Evolutionary conservation across 2,113 vertebrate species (phyloP).

Genomic region (Chloropsis cyanopogon): DNA sequence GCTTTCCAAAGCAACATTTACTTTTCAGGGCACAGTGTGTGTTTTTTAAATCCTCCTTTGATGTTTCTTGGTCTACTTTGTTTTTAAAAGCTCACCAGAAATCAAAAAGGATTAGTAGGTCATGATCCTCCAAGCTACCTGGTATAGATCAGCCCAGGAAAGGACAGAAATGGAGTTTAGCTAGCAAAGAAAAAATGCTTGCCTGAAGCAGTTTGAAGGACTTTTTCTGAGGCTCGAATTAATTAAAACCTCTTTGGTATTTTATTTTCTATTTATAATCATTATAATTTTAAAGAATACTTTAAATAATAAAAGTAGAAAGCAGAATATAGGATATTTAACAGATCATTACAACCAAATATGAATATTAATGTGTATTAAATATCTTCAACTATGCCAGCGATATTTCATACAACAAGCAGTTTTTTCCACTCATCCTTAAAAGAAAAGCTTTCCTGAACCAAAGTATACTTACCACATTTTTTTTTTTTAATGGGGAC

Average conservation of each 20-base stretch:
- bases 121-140: constrained; percentile 63
- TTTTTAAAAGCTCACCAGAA: constrained; percentile 64
- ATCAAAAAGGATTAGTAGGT: constrained; percentile 63
- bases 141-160: constrained; percentile 54
- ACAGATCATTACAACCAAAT: background rate
- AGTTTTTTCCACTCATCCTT: background rate
- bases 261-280: background rate
- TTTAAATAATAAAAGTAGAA: constrained; percentile 54
- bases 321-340: constrained; percentile 16
- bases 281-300: constrained; percentile 22
- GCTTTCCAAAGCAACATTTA: constrained; percentile 52
- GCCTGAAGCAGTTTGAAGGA: constrained; percentile 11
- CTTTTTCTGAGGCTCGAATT: background rate
- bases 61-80: constrained; percentile 52
- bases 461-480: background rate
- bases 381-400: background rate
- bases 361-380: background rate
- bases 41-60: constrained; percentile 57
- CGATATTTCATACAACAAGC: background rate
- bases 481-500: background rate
- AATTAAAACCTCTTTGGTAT: background rate
- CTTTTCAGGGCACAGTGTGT: constrained; percentile 17
- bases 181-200: constrained; percentile 32
- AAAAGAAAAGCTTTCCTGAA: constrained; percentile 43
- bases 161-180: constrained; percentile 19